Evolutionary conservation across 2,888 invertebrate genomes (phyloP).

Genomic region (Hypercompe scribonia): DNA sequence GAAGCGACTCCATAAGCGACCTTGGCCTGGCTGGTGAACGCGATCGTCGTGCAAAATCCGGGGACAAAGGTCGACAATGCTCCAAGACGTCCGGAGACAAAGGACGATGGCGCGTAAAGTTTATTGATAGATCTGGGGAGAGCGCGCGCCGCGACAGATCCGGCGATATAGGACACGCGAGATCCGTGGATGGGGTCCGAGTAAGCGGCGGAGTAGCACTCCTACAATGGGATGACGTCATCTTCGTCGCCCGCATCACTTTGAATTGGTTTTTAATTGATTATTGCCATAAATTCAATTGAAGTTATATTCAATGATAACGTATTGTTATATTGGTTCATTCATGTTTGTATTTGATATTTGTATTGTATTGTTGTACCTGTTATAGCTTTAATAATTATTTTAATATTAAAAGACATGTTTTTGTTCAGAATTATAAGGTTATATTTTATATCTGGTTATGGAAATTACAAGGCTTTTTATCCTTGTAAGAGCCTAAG

Average conservation of each 20-base stretch:
- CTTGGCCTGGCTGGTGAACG: slow-evolving; percentile 88
- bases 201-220: slow-evolving; percentile 84
- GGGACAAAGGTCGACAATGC: slow-evolving; percentile 74
- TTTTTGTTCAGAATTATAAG: not conserved
- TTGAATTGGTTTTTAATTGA: slow-evolving; percentile 21
- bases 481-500: not conserved
- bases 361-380: not conserved
- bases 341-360: slow-evolving; percentile 34
- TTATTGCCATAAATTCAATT: slow-evolving; percentile 44
- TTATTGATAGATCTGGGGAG: slow-evolving; percentile 77
- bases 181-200: slow-evolving; percentile 79
- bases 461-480: slow-evolving; percentile 1
- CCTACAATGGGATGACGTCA: slow-evolving; percentile 83
- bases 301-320: slow-evolving; percentile 29
- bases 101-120: slow-evolving; percentile 71
- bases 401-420: slow-evolving; percentile 2
- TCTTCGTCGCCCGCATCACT: slow-evolving; percentile 81
- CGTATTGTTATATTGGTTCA: slow-evolving; percentile 39
- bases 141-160: slow-evolving; percentile 70
- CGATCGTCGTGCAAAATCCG: slow-evolving; percentile 78
- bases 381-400: not conserved
- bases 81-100: slow-evolving; percentile 78
- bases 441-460: not conserved
- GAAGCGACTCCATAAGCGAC: slow-evolving; percentile 92
- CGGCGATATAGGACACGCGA: slow-evolving; percentile 71